Base-by-base conservation (phyloP, 2,113 vertebrate genomes). In the Pituophis catenifer region DNA sequence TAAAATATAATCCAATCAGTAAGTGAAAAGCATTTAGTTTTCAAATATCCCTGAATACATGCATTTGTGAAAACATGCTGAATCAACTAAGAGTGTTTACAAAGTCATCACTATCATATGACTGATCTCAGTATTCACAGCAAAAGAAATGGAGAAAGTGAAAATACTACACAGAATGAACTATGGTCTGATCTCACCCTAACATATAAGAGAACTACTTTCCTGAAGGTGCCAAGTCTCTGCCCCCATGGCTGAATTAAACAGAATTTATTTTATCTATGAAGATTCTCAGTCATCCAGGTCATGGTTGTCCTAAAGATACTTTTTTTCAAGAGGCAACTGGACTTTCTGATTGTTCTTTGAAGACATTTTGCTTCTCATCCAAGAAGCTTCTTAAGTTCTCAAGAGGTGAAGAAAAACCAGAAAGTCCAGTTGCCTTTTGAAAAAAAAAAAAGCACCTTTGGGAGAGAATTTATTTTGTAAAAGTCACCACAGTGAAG, bases 101-200 rank as follows among this genome's bases (percentile, higher is more conserved):
- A 44, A 44, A 81, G 75, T 44, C 75, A 44, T 81, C 8, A 81
- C 53, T n/a, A 54, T 33, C 94, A 95, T 93, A 94, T 94, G 91
- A 95, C 95, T 97, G 96, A 96, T 95, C 95, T 95, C 94, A 97
- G 96, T 97, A 97, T 95, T 97, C 95, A 90, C 57, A 93, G 93
- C 93, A 95, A 93, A 96, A 94, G 94, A 94, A 92, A 90, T 96
- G 93, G 93, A 92, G 96, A 95, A 53, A 89, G 89, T 88, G 90
- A 94, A 87, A 93, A 93, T 94, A 94, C 90, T 91, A 94, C 87
- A 96, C 62, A 95, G 94, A 96, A 90, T 94, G 93, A 58, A 90
- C 59, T 94, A 95, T 90, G 50, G 93, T 95, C 91, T 59, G 53
- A 90, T 86, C 52, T 50, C 44, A 48, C 54, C 4, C 24, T 86